Percentiles rank a stretch among this genome's conserved stretches.
Conservation (phyloP, 2,797 vertebrate species). For the Chrosomus eos region DNA sequence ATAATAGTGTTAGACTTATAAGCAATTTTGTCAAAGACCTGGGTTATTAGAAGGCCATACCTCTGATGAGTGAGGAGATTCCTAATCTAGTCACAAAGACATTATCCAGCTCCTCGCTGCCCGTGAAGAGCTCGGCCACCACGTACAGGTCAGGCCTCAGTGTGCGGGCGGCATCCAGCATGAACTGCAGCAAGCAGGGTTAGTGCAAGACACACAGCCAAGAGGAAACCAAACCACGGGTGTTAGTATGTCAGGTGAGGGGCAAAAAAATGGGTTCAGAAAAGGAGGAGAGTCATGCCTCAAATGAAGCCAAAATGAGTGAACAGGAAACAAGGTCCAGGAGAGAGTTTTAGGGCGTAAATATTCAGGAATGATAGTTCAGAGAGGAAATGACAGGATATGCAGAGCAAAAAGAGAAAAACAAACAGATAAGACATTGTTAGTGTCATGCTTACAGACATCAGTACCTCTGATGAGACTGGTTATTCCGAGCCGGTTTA, state of each 20-base stretch:
- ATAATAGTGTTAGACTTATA: background rate
- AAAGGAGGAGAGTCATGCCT: slow-evolving; percentile 12
- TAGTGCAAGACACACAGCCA: slow-evolving; percentile 13
- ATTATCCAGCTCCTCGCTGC: slow-evolving; percentile 98
- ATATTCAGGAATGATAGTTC: background rate
- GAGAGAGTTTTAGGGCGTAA: background rate
- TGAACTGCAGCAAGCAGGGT: slow-evolving; percentile 80
- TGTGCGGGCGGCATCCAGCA: slow-evolving; percentile 90
- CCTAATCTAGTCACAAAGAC: slow-evolving; percentile 96
- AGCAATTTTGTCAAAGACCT: no score
- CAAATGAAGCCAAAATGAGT: slow-evolving; percentile 5
- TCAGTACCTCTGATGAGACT: slow-evolving; percentile 87
- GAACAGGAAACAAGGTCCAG: background rate
- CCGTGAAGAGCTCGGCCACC: slow-evolving; percentile 97
- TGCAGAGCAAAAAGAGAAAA: slow-evolving; percentile 3
- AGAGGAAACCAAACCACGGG: slow-evolving; percentile 3
- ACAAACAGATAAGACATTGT: slow-evolving; percentile 48
- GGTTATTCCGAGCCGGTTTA: slow-evolving; percentile 88
- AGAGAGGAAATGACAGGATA: slow-evolving; percentile 16
- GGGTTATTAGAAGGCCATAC: slow-evolving; percentile 69
- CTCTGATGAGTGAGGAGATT: slow-evolving; percentile 96
- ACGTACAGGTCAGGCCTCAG: slow-evolving; percentile 92
- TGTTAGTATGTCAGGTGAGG: slow-evolving; percentile 51
- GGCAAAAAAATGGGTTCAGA: background rate
- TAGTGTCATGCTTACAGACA: slow-evolving; percentile 45